These are phyloP conservation scores for Dipus sagitta DNA, from an alignment of 2,797 vertebrate species.

Conservation along the genomic window DNA sequence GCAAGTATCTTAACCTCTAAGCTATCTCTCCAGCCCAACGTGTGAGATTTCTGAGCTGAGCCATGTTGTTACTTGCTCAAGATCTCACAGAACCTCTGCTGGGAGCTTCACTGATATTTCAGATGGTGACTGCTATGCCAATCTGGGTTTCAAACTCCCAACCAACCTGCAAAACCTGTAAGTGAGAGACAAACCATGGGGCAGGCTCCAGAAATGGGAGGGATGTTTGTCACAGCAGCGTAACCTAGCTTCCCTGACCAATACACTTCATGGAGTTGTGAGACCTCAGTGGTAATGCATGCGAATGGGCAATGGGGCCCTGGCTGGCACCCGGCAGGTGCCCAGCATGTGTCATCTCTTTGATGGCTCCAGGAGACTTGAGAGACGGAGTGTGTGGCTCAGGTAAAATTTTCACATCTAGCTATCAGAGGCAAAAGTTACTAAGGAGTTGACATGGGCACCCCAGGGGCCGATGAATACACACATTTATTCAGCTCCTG, in stretches of 20 bases:
- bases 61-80: fast-evolving
- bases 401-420: neutral
- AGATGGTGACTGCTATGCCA: neutral
- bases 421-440: neutral
- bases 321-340: neutral
- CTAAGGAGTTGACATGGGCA: neutral
- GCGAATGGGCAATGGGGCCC: neutral
- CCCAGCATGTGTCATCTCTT: neutral
- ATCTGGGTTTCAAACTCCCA: neutral
- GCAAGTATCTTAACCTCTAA: too few relatives aligned
- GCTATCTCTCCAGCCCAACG: too few relatives aligned
- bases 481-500: neutral
- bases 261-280: fast-evolving
- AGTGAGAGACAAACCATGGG: neutral
- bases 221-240: neutral
- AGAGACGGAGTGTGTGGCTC: neutral
- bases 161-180: neutral
- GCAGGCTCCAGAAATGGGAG: neutral
- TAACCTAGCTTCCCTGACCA: neutral
- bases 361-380: neutral
- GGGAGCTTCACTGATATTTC: neutral
- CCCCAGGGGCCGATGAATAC: too few relatives aligned
- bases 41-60: too few relatives aligned
- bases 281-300: fast-evolving
- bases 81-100: neutral